These are phyloP conservation scores for Drosophila cyrtoloma DNA, from an alignment of 2,888 invertebrate genomes.

Conservation along the genomic window DNA sequence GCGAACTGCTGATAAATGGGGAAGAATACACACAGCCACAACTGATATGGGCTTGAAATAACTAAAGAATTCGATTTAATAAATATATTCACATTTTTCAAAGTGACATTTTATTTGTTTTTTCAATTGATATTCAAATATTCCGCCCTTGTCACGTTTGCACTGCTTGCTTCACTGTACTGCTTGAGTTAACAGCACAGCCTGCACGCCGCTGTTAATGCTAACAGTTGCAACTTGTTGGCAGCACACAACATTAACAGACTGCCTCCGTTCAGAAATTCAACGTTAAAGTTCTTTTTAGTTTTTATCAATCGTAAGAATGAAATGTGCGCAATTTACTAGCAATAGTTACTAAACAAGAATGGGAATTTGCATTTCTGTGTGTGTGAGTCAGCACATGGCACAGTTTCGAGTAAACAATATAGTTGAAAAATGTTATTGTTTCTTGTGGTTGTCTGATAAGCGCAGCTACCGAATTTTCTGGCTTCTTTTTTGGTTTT, in stretches of 20 bases:
- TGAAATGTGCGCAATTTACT: conserved; percentile 28
- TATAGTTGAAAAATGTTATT: conserved; percentile 32
- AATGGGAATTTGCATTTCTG: conserved; percentile 30
- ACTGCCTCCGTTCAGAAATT: conserved; percentile 9
- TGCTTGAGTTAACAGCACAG: conserved; percentile 28
- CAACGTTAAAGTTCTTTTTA: neutral
- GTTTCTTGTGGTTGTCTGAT: conserved; percentile 32
- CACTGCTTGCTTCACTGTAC: conserved; percentile 41
- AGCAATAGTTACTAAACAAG: neutral
- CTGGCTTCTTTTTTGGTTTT: neutral
- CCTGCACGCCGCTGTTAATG: conserved; percentile 1
- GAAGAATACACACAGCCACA: conserved; percentile 8
- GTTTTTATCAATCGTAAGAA: conserved; percentile 23
- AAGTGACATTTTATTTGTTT: neutral
- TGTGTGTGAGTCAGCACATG: conserved; percentile 43
- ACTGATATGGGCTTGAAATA: conserved; percentile 16
- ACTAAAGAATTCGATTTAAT: conserved; percentile 13
- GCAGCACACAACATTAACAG: conserved; percentile 26
- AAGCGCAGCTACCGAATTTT: conserved; percentile 60
- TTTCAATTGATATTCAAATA: conserved; percentile 25
- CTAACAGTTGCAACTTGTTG: conserved; percentile 41
- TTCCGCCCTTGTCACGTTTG: conserved; percentile 10
- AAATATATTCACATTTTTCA: neutral
- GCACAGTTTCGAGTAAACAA: conserved; percentile 64
- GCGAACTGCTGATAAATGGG: conserved; percentile 10